A percentile compares a stretch with the other conserved stretches of the same genome.
Evolutionary conservation across 1,140 invertebrate species (phyloP).

Genomic region (Drosophila albomicans): DNA sequence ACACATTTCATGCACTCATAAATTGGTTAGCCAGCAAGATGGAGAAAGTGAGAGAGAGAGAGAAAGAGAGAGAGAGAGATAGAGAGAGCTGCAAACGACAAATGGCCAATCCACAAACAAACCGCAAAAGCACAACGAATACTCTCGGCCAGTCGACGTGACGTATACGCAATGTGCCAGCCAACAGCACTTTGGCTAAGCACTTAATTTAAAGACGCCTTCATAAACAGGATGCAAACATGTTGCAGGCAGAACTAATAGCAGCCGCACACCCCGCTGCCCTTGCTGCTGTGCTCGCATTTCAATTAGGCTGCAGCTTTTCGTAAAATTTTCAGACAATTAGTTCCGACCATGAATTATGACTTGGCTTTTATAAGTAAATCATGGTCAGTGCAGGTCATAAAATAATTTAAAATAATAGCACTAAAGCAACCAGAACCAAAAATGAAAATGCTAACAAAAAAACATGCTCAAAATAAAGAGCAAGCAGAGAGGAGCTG

Average conservation of each 20-base stretch:
- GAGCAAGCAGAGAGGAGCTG: conserved; percentile 2
- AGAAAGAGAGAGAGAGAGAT: no score
- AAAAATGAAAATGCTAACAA: conserved; percentile 13
- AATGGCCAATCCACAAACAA: conserved; percentile 11
- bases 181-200: conserved; percentile 19
- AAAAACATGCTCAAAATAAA: conserved; percentile 3
- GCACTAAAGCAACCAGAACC: conserved; percentile 2
- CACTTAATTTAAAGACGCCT: conserved; percentile 45
- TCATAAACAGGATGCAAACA: conserved; percentile 27
- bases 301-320: conserved; percentile 42
- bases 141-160: conserved; percentile 36
- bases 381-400: conserved; percentile 51
- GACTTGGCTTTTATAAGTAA: conserved; percentile 42
- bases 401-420: conserved; percentile 61
- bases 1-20: conserved; percentile 35
- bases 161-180: conserved; percentile 48
- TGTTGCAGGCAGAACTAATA: not conserved
- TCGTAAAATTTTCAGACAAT: conserved; percentile 34
- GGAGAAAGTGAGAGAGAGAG: no score
- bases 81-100: not conserved
- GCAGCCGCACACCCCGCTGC: not conserved
- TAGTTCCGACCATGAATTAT: conserved; percentile 44
- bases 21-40: conserved; percentile 22
- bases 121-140: conserved; percentile 17
- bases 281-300: conserved; percentile 8